These are phyloP conservation scores for Steatocranus sp. DNA, from an alignment of 2,797 vertebrate species.

Conservation along the genomic window DNA sequence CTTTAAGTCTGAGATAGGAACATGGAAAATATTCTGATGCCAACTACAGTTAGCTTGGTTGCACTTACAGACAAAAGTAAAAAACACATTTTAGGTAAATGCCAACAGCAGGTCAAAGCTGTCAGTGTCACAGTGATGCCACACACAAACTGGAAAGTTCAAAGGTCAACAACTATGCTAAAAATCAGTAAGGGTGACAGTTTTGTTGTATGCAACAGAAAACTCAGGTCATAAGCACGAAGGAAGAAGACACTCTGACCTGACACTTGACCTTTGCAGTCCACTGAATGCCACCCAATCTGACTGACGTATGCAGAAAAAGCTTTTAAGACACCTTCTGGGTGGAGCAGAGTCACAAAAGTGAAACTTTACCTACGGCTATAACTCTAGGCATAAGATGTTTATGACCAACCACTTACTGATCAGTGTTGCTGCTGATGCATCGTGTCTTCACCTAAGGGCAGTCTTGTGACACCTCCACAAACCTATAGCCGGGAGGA, in stretches of 20 bases:
- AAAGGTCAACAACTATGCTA: neutral
- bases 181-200: neutral
- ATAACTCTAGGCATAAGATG: constrained; percentile 2
- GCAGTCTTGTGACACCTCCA: constrained; percentile 46
- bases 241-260: neutral
- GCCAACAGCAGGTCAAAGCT: neutral
- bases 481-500: constrained; percentile 3
- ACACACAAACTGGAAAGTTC: neutral
- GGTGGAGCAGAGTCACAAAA: neutral
- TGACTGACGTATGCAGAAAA: neutral
- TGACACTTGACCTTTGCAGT: neutral
- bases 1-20: neutral
- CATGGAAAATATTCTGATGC: neutral
- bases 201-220: neutral
- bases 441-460: neutral
- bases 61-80: neutral
- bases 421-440: neutral
- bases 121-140: neutral
- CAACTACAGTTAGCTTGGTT: neutral
- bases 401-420: neutral
- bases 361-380: neutral
- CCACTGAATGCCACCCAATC: neutral
- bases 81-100: neutral
- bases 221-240: neutral
- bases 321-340: neutral